Conservation (phyloP, 1,140 invertebrate species). For the Hycleus phaleratus region DNA sequence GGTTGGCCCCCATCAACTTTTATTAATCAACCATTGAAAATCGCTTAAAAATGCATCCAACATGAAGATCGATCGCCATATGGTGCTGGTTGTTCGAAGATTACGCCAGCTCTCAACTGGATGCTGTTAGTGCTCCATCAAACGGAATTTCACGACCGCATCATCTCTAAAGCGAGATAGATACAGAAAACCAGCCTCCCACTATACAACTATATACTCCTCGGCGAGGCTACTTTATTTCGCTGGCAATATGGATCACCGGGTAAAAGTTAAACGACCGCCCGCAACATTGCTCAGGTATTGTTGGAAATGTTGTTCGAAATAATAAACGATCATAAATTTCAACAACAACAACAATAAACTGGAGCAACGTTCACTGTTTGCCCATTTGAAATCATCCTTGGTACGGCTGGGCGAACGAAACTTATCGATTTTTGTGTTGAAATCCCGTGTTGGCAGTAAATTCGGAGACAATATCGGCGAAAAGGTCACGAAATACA, state of each 20-base stretch:
- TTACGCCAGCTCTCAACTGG: too few species aligned
- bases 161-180: too few species aligned
- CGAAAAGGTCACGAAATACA: slow-evolving; percentile 8
- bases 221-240: too few species aligned
- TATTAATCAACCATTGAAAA: too few species aligned
- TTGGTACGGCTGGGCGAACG: too few species aligned
- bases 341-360: slow-evolving; percentile 1
- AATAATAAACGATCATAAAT: slow-evolving; percentile 3
- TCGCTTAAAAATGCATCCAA: neutral
- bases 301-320: neutral
- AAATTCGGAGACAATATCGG: slow-evolving; percentile 7
- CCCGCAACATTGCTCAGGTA: neutral
- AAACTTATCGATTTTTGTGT: neutral
- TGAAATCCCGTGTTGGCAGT: too few species aligned
- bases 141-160: too few species aligned
- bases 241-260: slow-evolving; percentile 5
- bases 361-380: too few species aligned
- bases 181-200: too few species aligned
- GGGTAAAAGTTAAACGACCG: slow-evolving; percentile 5
- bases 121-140: too few species aligned
- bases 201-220: too few species aligned
- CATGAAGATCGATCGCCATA: neutral
- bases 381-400: too few species aligned
- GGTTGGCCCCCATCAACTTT: neutral
- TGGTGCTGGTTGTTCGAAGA: neutral